phyloP scores from a whole-genome alignment of 1,140 invertebrate genomes.

The Batillaria attramentaria region DNA sequence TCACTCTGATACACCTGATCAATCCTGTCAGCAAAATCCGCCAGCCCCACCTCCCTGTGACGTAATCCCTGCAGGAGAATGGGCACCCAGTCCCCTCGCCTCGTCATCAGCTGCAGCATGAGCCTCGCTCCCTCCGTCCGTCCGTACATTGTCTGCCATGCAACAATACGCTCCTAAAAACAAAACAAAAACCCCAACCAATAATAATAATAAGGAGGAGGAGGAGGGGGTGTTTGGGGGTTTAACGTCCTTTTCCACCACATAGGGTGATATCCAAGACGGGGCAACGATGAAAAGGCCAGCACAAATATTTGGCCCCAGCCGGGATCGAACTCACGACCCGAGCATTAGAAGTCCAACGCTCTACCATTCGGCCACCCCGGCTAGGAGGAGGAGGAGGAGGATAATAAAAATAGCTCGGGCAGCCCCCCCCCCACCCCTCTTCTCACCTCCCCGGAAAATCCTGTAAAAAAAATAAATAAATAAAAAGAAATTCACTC shows the following conservation, averaged over 20 bases:
- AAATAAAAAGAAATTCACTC: too few relatives aligned
- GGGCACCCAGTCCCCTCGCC: constrained; percentile 7
- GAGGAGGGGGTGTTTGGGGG: not conserved
- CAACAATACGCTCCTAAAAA: constrained; percentile 12
- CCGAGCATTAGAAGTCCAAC: too few relatives aligned
- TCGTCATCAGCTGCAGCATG: not conserved
- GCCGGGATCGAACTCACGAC: not conserved
- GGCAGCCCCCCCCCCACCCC: too few relatives aligned
- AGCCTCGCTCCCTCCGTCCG: not conserved
- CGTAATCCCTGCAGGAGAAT: not conserved
- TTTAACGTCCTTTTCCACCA: not conserved
- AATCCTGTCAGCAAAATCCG: not conserved
- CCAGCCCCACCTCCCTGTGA: constrained; percentile 16
- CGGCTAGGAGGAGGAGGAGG: too few relatives aligned
- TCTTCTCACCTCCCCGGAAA: too few relatives aligned
- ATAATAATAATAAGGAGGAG: not conserved
- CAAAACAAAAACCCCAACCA: not conserved
- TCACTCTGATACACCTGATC: not conserved
- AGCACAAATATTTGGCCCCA: not conserved
- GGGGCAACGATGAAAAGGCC: not conserved
- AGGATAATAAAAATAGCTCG: too few relatives aligned
- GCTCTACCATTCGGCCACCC: too few relatives aligned
- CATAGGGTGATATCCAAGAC: too few relatives aligned
- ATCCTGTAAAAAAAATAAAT: too few relatives aligned
- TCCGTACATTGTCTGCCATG: not conserved